A percentile compares a stretch with the other conserved stretches of the same genome.
Conservation (phyloP, 2,888 invertebrate genomes). For the Lepidocyrtinus sp. region DNA sequence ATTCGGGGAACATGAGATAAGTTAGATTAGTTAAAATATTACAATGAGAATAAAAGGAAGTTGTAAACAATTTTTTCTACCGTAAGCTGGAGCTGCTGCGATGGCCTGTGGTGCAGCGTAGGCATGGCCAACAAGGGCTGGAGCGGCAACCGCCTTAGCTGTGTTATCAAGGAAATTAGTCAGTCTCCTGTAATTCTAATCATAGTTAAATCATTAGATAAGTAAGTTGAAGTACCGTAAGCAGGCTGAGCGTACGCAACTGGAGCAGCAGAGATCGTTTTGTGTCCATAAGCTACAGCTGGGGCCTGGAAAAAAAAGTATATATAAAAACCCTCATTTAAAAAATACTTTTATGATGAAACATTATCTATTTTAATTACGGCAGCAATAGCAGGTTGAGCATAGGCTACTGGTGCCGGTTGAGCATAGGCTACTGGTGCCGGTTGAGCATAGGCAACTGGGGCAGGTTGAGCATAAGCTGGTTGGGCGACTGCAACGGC, state of each 20-base stretch:
- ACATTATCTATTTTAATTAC: no score
- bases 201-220: neutral
- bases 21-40: no score
- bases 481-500: no score
- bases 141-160: slow-evolving; percentile 22
- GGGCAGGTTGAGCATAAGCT: slow-evolving; percentile 12
- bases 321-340: neutral
- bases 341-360: neutral
- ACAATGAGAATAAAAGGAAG: no score
- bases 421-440: slow-evolving; percentile 37
- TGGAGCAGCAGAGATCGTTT: slow-evolving; percentile 43
- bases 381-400: slow-evolving; percentile 27
- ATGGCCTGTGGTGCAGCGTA: no score
- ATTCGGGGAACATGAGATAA: slow-evolving; percentile 50
- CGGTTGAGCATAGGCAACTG: slow-evolving; percentile 28
- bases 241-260: slow-evolving; percentile 38
- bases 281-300: slow-evolving; percentile 46
- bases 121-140: no score
- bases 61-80: no score
- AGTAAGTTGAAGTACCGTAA: no score
- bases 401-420: slow-evolving; percentile 28
- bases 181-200: no score
- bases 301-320: neutral
- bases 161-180: no score
- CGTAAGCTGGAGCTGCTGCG: no score